Base-by-base conservation (phyloP, 2,797 vertebrate genomes). In the Botia almorhae region DNA sequence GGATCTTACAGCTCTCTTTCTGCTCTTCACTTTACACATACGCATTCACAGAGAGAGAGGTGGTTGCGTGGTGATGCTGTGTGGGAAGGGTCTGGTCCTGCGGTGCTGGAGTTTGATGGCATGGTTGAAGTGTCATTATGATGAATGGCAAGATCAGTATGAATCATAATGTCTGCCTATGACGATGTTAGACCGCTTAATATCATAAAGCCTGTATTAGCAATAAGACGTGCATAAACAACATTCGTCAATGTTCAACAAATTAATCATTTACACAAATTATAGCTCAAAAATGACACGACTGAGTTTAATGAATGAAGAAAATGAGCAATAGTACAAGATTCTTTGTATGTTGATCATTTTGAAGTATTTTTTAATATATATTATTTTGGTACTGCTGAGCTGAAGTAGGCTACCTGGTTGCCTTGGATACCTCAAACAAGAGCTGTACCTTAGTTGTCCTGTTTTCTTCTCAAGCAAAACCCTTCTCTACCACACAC, bases 391-490 rank as follows among this genome's bases (percentile, higher is more conserved):
- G 17, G 0, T 39, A 48, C 39, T 58, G 11, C 58, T 46, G 23
- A 64, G 65, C 68, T 73, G 60, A 53, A 74, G 53, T 58, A 55
- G 70, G 43, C 17, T 70, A 82, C 76, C 76, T 80, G 76, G 72
- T 83, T 79, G 69, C 74, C 73, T 80, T 65, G 69, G 81, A 76
- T 80, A 82, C 77, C 39, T 67, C 67, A 26, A 26, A 26, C 76
- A 69, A 26, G n/a, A 80, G 63, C 74, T 39, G 26, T 67, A 84
- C 86, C 71, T 67, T 63, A 74, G 81, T 83, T 82, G 81, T 85
- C 87, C 87, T 79, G 72, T 69, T 78, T 8, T 12, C 80, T 85
- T 82, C 84, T 80, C 80, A 79, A 81, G 55, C 81, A 85, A 69
- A 79, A 67, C 68, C 51, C 17, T 74, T n/a, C 21, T 48, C 55